Conservation (phyloP, 1,140 invertebrate genomes). For the Penaeus chinensis region DNA sequence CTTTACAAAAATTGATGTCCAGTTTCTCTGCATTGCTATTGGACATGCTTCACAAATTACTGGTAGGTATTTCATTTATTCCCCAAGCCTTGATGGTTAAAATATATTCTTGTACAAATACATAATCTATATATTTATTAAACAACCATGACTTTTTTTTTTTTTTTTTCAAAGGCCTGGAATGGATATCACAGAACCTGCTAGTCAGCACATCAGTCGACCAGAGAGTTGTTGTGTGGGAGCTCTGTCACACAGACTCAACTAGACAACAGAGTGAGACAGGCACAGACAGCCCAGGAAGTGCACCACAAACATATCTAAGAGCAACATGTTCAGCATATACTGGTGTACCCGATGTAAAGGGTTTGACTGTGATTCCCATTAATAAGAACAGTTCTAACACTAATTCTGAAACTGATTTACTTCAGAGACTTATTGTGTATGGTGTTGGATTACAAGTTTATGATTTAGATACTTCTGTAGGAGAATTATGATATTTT, state of each 20-base stretch:
- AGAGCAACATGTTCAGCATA: background rate
- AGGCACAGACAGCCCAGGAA: background rate
- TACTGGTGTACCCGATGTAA: constrained; percentile 45
- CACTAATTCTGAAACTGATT: background rate
- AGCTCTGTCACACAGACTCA: background rate
- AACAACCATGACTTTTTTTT: background rate
- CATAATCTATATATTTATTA: background rate
- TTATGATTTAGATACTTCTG: constrained; percentile 29
- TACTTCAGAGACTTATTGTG: constrained; percentile 14
- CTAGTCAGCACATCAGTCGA: constrained; percentile 42
- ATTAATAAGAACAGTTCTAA: background rate
- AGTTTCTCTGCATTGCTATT: background rate
- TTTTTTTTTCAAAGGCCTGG: constrained; percentile 28
- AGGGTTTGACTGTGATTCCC: constrained; percentile 28
- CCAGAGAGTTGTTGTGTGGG: constrained; percentile 38
- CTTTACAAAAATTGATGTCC: background rate
- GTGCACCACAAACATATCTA: background rate
- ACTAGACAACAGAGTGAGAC: too few relatives aligned
- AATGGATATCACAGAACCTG: constrained; percentile 12
- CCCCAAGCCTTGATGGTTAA: background rate
- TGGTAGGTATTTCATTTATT: constrained; percentile 14
- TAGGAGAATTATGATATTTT: background rate
- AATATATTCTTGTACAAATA: background rate
- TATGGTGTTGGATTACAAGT: constrained; percentile 51
- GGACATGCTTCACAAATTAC: constrained; percentile 51